Base-by-base conservation (phyloP, 2,888 invertebrate genomes). In the Ceraclea dissimilis region DNA sequence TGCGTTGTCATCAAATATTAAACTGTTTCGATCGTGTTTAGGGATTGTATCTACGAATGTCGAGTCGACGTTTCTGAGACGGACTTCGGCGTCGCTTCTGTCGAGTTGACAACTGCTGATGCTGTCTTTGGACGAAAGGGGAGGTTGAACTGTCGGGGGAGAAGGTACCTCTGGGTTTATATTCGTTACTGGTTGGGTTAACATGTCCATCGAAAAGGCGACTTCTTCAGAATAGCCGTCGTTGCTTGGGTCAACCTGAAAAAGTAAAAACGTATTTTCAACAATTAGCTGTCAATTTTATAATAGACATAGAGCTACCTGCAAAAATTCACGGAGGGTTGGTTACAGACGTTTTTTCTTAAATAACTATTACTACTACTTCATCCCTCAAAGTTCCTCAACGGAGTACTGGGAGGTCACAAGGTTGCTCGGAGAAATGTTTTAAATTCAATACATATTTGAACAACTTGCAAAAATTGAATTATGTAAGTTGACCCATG, bases 201-300 rank as follows among this genome's bases (percentile, higher is more conserved):
- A 75, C 39, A 76, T 68, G 52, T 77, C 74, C 56, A 76, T 75
- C 2, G 76, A 76, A 69, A 78, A 76, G 62, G 76, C 76, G 61
- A 76, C 75, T 57, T 75, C 71, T 62, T 78, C 79, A 69, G 76
- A 74, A 44, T 79, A 80, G 6, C 82, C 81, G 65, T 84, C 84
- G 65, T 85, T 84, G 63, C 79, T 79, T 1, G 74, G 65, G 62
- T 81, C 78, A 21, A 75, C 72, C 83, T 82, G 66, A 13, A 54
- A 68, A 69, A 13, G 58, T 5, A 54, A 48, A 39, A 4, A 19
- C 2, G 6, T 43, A 43, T 17, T n/a, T n/a, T n/a, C n/a, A n/a
- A n/a, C n/a, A n/a, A n/a, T n/a, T n/a, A n/a, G n/a, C n/a, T 44
- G 44, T 44, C 5, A 31, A 31, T 8, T 11, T 31, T 31, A 31